Percentiles rank a stretch among this genome's conserved stretches.
These are phyloP conservation scores for Zaprionus tsacasi DNA, from an alignment of 1,140 invertebrate genomes.

Conservation along the genomic window DNA sequence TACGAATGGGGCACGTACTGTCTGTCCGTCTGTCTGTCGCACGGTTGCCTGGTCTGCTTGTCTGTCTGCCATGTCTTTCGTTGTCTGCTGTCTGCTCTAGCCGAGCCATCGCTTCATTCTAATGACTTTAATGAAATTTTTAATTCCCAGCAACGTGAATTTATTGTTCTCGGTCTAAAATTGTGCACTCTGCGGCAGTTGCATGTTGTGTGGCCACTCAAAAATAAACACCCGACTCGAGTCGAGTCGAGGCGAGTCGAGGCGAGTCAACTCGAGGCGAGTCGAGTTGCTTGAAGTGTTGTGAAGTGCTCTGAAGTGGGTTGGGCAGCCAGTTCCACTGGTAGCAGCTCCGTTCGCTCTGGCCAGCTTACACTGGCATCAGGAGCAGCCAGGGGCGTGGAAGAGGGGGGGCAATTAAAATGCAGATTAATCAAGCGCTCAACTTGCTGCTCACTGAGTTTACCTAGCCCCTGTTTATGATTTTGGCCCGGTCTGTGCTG, in stretches of 20 bases:
- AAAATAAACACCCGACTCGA: slow-evolving; percentile 60
- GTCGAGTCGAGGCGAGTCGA: slow-evolving; percentile 31
- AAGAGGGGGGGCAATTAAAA: slow-evolving; percentile 17
- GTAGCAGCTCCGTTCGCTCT: slow-evolving; percentile 23
- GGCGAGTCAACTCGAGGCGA: slow-evolving; percentile 37
- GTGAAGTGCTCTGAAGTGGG: slow-evolving; percentile 47
- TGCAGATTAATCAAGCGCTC: slow-evolving; percentile 79
- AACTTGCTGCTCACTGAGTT: slow-evolving; percentile 74
- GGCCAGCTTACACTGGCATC: slow-evolving; percentile 2
- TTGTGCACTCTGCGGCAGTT: slow-evolving; percentile 25
- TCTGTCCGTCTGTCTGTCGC: slow-evolving; percentile 13
- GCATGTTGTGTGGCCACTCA: slow-evolving; percentile 74
- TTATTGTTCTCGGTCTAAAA: slow-evolving; percentile 67
- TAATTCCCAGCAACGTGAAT: slow-evolving; percentile 63
- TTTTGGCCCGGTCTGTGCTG: slow-evolving; percentile 18
- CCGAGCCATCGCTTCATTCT: slow-evolving; percentile 56
- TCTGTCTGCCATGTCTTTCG: slow-evolving; percentile 42
- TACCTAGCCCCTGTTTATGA: slow-evolving; percentile 60
- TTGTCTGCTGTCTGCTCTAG: slow-evolving; percentile 53
- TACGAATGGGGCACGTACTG: slow-evolving; percentile 29
- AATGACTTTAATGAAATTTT: slow-evolving; percentile 79
- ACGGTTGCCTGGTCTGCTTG: slow-evolving; percentile 3
- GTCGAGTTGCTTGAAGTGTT: slow-evolving; percentile 31
- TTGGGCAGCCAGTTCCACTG: slow-evolving; percentile 45
- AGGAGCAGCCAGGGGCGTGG: background rate